These are phyloP conservation scores for Pelodiscus sinensis DNA, from an alignment of 2,113 vertebrate genomes.

Conservation along the genomic window DNA sequence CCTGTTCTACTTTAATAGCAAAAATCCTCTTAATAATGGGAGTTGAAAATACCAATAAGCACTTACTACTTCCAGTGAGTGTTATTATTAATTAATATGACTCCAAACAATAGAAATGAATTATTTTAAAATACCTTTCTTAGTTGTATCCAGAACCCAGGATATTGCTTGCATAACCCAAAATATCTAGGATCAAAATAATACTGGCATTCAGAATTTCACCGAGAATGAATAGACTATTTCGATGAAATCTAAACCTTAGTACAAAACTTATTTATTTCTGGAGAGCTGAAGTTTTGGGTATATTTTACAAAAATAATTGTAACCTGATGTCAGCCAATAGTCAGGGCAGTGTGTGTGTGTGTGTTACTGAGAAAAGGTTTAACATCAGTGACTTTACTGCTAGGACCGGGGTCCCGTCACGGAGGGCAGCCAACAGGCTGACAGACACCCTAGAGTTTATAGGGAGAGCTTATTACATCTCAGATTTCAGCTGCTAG, in stretches of 20 bases:
- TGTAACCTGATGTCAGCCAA: background rate
- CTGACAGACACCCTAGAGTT: no score
- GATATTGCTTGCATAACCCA: background rate
- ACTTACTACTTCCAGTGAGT: fast-evolving
- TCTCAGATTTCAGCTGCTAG: no score
- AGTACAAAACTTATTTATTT: background rate
- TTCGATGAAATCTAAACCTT: background rate
- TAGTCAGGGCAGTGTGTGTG: no score
- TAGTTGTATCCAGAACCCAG: background rate
- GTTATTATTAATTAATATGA: background rate
- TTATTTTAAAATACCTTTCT: background rate
- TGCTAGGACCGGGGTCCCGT: no score
- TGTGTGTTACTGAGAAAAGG: no score
- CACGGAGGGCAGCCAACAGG: no score
- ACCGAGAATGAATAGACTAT: background rate
- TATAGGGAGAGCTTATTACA: no score
- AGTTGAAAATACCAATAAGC: fast-evolving
- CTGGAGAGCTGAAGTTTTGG: background rate
- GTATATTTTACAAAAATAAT: background rate
- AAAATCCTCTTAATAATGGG: background rate
- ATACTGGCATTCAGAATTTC: background rate
- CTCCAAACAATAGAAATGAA: background rate
- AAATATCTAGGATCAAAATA: background rate
- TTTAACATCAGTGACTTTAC: no score
- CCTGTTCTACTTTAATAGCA: background rate